A percentile compares a stretch with the other conserved stretches of the same genome.
phyloP scores from a whole-genome alignment of 2,113 vertebrate species.

The Illadopsis cleaveri region DNA sequence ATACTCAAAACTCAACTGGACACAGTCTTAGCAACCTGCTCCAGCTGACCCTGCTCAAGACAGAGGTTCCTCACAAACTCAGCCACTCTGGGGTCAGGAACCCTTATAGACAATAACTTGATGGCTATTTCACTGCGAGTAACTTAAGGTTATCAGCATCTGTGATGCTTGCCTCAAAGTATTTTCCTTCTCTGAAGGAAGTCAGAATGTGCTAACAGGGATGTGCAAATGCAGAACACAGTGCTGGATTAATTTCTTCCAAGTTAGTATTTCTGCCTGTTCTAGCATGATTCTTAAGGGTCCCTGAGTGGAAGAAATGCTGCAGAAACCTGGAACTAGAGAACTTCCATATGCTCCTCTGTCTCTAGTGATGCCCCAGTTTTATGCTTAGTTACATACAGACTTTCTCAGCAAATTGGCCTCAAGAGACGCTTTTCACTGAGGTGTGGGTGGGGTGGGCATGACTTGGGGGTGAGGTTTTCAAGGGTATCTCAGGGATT shows the following conservation, averaged over 20 bases:
- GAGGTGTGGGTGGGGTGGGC: no score
- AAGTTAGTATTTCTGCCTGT: conserved; percentile 17
- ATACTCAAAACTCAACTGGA: not conserved
- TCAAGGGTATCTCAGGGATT: not conserved
- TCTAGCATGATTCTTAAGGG: not conserved
- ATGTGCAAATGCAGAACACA: not conserved
- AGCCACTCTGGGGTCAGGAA: not conserved
- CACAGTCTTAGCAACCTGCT: not conserved
- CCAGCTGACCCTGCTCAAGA: not conserved
- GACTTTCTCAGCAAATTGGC: not conserved
- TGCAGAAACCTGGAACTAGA: conserved; percentile 6
- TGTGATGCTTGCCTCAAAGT: not conserved
- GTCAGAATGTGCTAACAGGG: not conserved
- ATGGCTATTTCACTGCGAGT: not conserved
- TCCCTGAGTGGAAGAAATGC: not conserved
- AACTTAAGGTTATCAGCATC: not conserved
- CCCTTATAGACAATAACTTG: not conserved
- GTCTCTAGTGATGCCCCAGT: not conserved
- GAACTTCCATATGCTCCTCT: not conserved
- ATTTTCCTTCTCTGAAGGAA: not conserved
- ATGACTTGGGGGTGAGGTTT: not conserved
- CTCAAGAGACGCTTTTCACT: not conserved
- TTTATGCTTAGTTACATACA: not conserved
- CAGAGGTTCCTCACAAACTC: not conserved
- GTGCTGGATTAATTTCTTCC: not conserved